A percentile compares a stretch with the other conserved stretches of the same genome.
phyloP scores from a whole-genome alignment of 2,888 invertebrate genomes.

The Acronicta alni region DNA sequence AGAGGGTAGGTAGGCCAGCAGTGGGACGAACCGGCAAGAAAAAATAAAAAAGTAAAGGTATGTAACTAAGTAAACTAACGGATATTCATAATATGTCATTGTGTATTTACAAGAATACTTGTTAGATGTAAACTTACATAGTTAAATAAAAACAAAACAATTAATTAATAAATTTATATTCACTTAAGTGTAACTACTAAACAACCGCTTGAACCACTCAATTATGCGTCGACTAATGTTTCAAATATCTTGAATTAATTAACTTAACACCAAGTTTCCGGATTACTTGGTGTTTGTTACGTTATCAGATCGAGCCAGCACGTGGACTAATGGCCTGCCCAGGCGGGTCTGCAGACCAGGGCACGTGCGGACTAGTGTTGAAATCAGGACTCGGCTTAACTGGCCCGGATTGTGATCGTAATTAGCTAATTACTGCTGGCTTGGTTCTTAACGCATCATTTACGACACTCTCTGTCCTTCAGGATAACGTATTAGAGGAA shows the following conservation, averaged over 20 bases:
- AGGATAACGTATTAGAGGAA: background rate
- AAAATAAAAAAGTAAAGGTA: too few species aligned
- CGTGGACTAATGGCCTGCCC: constrained; percentile 20
- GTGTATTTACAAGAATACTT: background rate
- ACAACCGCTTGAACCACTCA: constrained; percentile 31
- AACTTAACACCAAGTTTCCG: constrained; percentile 23
- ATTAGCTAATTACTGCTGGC: constrained; percentile 1
- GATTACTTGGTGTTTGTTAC: constrained; percentile 29
- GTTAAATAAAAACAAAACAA: constrained; percentile 1
- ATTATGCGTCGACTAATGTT: constrained; percentile 40
- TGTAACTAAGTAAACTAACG: too few species aligned
- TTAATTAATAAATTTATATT: constrained; percentile 20
- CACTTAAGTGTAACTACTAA: constrained; percentile 10
- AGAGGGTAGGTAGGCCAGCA: too few species aligned
- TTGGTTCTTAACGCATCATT: too few species aligned
- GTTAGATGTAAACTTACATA: constrained; percentile 1
- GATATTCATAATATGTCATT: background rate
- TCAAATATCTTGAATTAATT: constrained; percentile 41
- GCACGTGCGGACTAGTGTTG: constrained; percentile 11
- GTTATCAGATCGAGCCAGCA: constrained; percentile 37
- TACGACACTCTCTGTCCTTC: too few species aligned
- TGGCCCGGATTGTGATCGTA: constrained; percentile 6
- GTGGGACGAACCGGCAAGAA: too few species aligned
- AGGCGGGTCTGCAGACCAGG: constrained; percentile 1
- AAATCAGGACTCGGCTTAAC: constrained; percentile 5